A percentile compares a stretch with the other conserved stretches of the same genome.
Evolutionary conservation across 2,888 invertebrate genomes (phyloP).

Genomic region (Drosophila kambysellisi): DNA sequence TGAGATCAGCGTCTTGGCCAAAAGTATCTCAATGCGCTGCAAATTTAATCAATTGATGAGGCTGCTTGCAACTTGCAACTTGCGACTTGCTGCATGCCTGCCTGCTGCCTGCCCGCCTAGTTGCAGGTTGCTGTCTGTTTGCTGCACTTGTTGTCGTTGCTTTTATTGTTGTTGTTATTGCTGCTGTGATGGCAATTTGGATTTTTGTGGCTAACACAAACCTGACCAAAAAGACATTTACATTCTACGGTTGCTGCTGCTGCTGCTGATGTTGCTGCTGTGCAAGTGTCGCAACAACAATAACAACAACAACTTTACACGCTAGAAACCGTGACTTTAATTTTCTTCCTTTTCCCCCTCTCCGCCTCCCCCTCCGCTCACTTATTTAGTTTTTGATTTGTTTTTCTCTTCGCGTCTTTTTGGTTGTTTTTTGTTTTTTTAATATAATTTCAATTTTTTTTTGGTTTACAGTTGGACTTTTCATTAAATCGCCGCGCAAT

Average conservation of each 20-base stretch:
- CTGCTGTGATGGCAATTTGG: slow-evolving; percentile 75
- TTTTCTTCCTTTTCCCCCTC: slow-evolving; percentile 61
- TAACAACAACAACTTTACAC: slow-evolving; percentile 75
- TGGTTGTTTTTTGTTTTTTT: slow-evolving; percentile 36
- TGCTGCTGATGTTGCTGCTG: slow-evolving; percentile 38
- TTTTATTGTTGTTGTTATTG: slow-evolving; percentile 58
- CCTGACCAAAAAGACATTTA: slow-evolving; percentile 80
- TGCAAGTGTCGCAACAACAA: slow-evolving; percentile 70
- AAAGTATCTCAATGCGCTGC: slow-evolving; percentile 69
- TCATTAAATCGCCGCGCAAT: slow-evolving; percentile 73
- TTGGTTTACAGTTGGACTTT: slow-evolving; percentile 63
- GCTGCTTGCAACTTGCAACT: slow-evolving; percentile 61
- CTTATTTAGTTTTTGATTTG: slow-evolving; percentile 65
- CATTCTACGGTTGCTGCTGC: slow-evolving; percentile 69
- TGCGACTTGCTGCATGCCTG: slow-evolving; percentile 38
- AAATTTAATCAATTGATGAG: slow-evolving; percentile 81
- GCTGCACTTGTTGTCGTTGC: slow-evolving; percentile 63
- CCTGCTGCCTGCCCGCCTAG: slow-evolving; percentile 29
- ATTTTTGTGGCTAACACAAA: slow-evolving; percentile 71
- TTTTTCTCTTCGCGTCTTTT: slow-evolving; percentile 33
- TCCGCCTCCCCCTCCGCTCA: slow-evolving; percentile 12
- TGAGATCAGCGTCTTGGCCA: slow-evolving; percentile 69
- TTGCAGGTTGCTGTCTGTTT: slow-evolving; percentile 31
- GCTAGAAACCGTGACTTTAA: slow-evolving; percentile 82
- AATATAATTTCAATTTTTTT: slow-evolving; percentile 74